phyloP scores from a whole-genome alignment of 2,888 invertebrate genomes.

The Lepidocyrtoides sp. region DNA sequence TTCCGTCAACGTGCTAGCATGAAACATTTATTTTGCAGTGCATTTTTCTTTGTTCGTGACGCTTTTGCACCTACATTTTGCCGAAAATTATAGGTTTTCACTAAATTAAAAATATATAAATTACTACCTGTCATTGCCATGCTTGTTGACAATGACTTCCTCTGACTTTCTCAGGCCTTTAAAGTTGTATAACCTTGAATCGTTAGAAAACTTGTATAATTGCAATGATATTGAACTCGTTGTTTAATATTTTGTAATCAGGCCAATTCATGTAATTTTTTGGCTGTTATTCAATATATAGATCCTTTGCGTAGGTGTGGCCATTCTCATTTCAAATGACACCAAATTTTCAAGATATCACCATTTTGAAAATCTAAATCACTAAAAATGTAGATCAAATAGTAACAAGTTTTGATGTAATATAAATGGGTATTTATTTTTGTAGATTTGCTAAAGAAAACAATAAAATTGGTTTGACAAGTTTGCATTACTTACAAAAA shows the following conservation, averaged over 20 bases:
- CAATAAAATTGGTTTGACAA: neutral
- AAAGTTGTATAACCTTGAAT: slow-evolving; percentile 38
- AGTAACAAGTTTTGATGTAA: no score
- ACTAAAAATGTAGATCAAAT: no score
- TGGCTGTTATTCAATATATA: no score
- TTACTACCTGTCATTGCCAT: neutral
- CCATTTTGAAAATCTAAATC: no score
- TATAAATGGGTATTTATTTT: no score
- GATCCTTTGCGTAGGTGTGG: no score
- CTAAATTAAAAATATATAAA: neutral
- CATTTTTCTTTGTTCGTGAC: neutral
- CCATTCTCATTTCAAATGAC: no score
- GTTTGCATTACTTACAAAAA: neutral
- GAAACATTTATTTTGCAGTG: no score
- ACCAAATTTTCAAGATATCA: no score
- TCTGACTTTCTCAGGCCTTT: slow-evolving; percentile 38
- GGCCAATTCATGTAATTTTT: neutral
- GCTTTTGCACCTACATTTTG: neutral
- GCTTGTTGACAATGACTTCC: slow-evolving; percentile 41
- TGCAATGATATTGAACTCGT: slow-evolving; percentile 46
- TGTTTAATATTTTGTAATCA: neutral
- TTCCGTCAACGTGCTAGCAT: no score
- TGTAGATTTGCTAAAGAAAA: neutral
- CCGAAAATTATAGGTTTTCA: slow-evolving; percentile 35
- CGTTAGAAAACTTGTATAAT: no score